Conservation (phyloP, 1,140 invertebrate genomes). For the Hycleus cichorii region DNA sequence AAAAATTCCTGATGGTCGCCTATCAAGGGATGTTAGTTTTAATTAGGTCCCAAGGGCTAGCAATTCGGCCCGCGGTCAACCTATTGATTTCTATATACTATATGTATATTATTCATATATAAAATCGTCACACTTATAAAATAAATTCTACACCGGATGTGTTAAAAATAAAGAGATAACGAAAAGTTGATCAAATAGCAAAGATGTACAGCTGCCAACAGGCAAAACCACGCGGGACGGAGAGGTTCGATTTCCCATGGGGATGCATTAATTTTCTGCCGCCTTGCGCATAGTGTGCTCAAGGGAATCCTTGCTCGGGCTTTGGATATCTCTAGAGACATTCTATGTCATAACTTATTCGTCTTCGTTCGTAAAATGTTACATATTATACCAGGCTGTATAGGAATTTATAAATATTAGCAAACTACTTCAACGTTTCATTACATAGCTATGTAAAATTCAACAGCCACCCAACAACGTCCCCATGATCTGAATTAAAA, state of each 20-base stretch:
- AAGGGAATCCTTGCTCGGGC: slow-evolving; percentile 41
- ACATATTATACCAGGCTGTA: slow-evolving; percentile 22
- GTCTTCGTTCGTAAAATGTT: slow-evolving; percentile 31
- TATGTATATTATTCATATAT: no score
- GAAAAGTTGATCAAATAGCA: slow-evolving; percentile 28
- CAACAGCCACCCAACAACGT: background rate
- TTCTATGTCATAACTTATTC: slow-evolving; percentile 37
- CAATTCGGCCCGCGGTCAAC: no score
- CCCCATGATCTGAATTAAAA: no score
- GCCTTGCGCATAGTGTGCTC: slow-evolving; percentile 61
- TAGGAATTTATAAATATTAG: slow-evolving; percentile 22
- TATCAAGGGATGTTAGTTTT: no score
- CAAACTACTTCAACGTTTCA: slow-evolving; percentile 10
- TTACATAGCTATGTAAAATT: slow-evolving; percentile 2
- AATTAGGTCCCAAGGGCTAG: no score
- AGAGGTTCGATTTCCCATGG: slow-evolving; percentile 53
- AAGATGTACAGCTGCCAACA: slow-evolving; percentile 29
- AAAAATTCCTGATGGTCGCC: no score
- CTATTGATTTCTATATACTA: no score
- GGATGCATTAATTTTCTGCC: slow-evolving; percentile 63
- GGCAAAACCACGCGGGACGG: slow-evolving; percentile 33
- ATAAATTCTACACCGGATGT: background rate
- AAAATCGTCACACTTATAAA: no score
- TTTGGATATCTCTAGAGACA: slow-evolving; percentile 27
- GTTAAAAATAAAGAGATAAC: slow-evolving; percentile 24